These are phyloP conservation scores for Boulengeromyrus knoepffleri DNA, from an alignment of 2,113 vertebrate genomes.

Conservation along the genomic window DNA sequence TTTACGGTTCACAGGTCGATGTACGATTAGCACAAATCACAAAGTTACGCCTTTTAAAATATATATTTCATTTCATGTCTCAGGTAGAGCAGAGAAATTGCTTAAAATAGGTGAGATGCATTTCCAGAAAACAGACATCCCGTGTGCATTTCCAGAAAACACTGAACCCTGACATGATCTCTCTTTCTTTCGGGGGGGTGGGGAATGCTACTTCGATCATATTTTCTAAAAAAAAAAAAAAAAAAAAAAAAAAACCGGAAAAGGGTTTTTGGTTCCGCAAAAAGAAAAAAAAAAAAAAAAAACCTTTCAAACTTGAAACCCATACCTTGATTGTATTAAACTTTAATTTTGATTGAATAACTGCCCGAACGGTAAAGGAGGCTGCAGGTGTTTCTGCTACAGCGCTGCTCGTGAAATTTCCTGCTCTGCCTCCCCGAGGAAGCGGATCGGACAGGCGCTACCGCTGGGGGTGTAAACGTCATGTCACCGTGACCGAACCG, in stretches of 20 bases:
- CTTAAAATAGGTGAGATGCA: background rate
- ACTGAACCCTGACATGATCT: background rate
- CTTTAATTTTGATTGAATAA: background rate
- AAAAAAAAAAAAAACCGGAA: background rate
- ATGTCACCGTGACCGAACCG: background rate
- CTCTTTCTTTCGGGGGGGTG: background rate
- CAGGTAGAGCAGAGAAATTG: background rate
- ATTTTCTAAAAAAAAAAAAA: background rate
- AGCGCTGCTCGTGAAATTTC: background rate
- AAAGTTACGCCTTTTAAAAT: background rate
- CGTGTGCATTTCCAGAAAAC: background rate
- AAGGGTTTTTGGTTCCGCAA: background rate
- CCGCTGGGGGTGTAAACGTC: background rate
- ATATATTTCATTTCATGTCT: background rate
- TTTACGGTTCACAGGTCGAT: background rate
- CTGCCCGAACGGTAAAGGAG: background rate
- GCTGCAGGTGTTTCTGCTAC: background rate
- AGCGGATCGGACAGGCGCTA: background rate
- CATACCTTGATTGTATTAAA: background rate
- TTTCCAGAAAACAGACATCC: background rate
- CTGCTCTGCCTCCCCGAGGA: background rate
- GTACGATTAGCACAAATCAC: background rate
- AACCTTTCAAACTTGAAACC: background rate
- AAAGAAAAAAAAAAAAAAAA: no score
- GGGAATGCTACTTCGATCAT: background rate